These are phyloP conservation scores for Drosophila pseudoananassae DNA, from an alignment of 1,140 invertebrate species.

Conservation along the genomic window DNA sequence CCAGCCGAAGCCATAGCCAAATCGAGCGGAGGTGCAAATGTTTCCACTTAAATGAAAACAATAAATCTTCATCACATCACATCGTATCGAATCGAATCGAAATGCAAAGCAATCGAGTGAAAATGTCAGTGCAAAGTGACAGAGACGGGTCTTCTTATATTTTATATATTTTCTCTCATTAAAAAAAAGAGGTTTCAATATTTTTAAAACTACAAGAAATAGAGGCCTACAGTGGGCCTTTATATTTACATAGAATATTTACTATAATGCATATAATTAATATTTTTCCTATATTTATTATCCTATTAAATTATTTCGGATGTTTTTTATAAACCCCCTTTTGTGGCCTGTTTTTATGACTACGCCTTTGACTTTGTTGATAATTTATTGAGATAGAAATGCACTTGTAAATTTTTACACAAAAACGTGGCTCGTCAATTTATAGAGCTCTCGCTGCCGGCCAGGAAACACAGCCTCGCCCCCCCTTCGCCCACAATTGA, in stretches of 20 bases:
- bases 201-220: no score
- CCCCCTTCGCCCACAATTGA: not conserved
- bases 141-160: not conserved
- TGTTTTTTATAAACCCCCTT: no score
- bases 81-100: conserved; percentile 46
- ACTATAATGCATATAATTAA: no score
- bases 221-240: no score
- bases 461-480: not conserved
- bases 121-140: conserved; percentile 31
- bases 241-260: no score
- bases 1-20: conserved; percentile 12
- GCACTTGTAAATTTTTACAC: conserved; percentile 48
- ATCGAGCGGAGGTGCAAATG: conserved; percentile 69
- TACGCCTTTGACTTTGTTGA: conserved; percentile 26
- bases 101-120: conserved; percentile 49
- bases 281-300: no score
- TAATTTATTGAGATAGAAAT: conserved; percentile 69
- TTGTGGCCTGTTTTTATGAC: not conserved
- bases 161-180: no score
- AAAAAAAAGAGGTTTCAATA: no score
- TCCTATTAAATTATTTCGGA: no score
- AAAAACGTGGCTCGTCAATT: conserved; percentile 51
- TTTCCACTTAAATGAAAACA: conserved; percentile 75
- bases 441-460: conserved; percentile 32
- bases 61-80: conserved; percentile 74